Base-by-base conservation (phyloP, 2,113 vertebrate species). In the Marmota monax region DNA sequence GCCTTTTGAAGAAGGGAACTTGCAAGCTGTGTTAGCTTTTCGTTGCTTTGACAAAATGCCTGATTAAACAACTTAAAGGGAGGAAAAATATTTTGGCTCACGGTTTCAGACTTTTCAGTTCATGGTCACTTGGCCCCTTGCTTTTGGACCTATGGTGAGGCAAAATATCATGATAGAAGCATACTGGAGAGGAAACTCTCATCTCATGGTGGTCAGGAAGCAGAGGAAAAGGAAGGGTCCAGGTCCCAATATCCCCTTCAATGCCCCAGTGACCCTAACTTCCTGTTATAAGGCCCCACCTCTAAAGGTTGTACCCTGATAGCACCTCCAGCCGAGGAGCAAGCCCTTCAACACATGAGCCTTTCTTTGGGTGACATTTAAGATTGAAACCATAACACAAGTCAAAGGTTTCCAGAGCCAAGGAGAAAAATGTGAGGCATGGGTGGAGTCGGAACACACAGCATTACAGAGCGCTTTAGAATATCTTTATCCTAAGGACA, bases 401-500 rank as follows among this genome's bases (percentile, higher is more conserved):
- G 37, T 27, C 53, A 42, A 58, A 87, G 67, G 9, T 88, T 73
- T 84, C 65, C 82, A 58, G 74, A 90, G 25, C 11, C 39, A 65
- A 16, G 48, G 10, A 89, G 34, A 42, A 74, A 48, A 82, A 74
- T 5, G 27, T 84, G 72, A 92, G 25, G 16, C 45, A 53, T 10
- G 7, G 20, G 34, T 67, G 39, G 53, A 23, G 56, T 93, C 39
- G 72, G 67, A 82, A 83, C 48, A 91, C 32, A 83, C 4, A 58
- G 48, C 39, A 32, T 77, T 23, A 29, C 12, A 77, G 17, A 32
- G 53, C 20, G 61, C 29, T 48, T 79, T 12, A 82, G 58, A 77
- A 89, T 84, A 92, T 76, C 13, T 91, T 88, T 79, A 48, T 93
- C 73, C 37, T 53, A 82, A 89, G 67, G 53, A 84, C 23, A 89